A percentile compares a stretch with the other conserved stretches of the same genome.
Evolutionary conservation across 2,113 vertebrate species (phyloP).

Genomic region (Cyphomyrus plagiostoma): DNA sequence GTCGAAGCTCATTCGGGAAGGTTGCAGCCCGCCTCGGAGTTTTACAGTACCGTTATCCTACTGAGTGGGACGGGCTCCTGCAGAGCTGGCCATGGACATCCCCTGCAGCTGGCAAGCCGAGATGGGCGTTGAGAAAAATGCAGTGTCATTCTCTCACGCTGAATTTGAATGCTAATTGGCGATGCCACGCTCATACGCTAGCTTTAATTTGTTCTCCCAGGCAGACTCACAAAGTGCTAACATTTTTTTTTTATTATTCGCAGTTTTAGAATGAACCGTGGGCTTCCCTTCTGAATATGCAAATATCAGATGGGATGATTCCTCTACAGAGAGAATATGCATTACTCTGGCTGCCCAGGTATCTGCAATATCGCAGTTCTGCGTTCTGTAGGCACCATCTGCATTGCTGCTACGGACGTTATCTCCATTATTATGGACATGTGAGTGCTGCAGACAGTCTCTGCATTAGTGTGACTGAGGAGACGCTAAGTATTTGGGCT

Average conservation of each 20-base stretch:
- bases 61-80: conserved; percentile 6
- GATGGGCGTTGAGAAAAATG: neutral
- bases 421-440: neutral
- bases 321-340: neutral
- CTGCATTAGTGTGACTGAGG: neutral
- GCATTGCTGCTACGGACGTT: neutral
- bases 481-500: neutral
- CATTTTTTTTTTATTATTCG: neutral
- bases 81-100: conserved; percentile 17
- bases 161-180: neutral
- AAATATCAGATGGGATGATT: neutral
- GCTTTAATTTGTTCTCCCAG: neutral
- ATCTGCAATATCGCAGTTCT: neutral
- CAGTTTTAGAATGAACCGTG: neutral
- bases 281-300: neutral
- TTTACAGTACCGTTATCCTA: conserved; percentile 31
- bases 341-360: neutral
- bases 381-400: neutral
- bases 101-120: neutral
- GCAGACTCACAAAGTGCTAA: neutral
- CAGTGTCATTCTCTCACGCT: neutral
- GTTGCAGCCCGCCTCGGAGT: neutral
- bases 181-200: neutral
- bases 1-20: neutral
- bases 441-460: neutral